Base-by-base conservation (phyloP, 2,888 invertebrate genomes). In the Hesperia comma region DNA sequence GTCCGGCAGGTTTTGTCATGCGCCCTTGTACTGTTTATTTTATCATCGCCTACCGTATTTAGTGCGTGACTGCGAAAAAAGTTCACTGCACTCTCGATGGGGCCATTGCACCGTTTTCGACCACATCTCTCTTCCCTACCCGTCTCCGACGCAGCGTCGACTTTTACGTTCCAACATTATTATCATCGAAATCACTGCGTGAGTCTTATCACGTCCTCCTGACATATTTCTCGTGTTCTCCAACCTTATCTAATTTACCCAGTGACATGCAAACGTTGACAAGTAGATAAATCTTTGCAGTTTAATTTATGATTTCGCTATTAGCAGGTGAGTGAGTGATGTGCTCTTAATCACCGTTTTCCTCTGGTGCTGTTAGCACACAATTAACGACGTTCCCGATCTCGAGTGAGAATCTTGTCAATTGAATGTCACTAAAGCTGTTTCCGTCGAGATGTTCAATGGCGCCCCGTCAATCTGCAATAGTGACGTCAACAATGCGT, bases 1-100 rank as follows among this genome's bases (percentile, higher is more conserved):
- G 71, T 2, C 17, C 72, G 74, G 77, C 85, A 76, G 79, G 81
- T 82, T 82, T 82, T 74, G 79, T 80, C 76, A 72, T 69, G 70
- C 77, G 82, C 81, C 87, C 86, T 88, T 88, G 84, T 79, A 75
- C 81, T 77, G 77, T 78, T 86, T 86, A 83, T 49, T n/a, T n/a
- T 84, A 80, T 83, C 82, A 84, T 79, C 79, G 76, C 70, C 73
- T 69, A 71, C 75, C 77, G 76, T 80, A 80, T 84, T 84, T 80
- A 77, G 80, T 77, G 74, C 73, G 76, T 75, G 74, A 70, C 78
- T 78, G 79, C 76, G 75, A 79, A 81, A 80, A 75, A 81, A 79
- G 86, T 86, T 90, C 87, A 87, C 74, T 85, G 86, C 79, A 83
- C 86, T 84, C 75, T 72, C 76, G 73, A 77, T 74, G 77, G 74